phyloP scores from a whole-genome alignment of 2,888 invertebrate species.

The Drosophila glabriapex region DNA sequence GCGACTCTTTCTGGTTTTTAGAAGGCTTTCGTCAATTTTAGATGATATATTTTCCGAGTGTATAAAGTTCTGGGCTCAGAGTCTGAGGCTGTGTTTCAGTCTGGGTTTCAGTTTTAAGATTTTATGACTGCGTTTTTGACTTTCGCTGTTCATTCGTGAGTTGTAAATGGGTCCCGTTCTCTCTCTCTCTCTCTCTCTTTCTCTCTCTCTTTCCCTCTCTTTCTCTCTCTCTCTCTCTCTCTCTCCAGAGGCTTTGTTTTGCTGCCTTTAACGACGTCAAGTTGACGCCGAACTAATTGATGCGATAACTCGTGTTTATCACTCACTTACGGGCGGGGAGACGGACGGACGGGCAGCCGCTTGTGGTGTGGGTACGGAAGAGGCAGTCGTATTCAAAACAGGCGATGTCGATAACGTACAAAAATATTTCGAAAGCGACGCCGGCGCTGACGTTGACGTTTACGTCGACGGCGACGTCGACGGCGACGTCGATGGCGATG shows the following conservation, averaged over 20 bases:
- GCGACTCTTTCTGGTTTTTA: neutral
- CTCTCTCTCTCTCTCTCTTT: constrained; percentile 1
- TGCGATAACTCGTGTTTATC: constrained; percentile 79
- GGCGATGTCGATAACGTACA: constrained; percentile 65
- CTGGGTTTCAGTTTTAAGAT: constrained; percentile 35
- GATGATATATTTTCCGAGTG: neutral
- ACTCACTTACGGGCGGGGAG: constrained; percentile 72
- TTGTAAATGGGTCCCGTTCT: constrained; percentile 5
- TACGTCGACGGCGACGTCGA: neutral
- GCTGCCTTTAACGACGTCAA: constrained; percentile 76
- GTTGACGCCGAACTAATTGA: constrained; percentile 81
- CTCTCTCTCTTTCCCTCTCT: neutral
- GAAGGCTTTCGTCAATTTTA: neutral
- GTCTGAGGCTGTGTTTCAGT: constrained; percentile 6
- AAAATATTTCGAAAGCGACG: constrained; percentile 66
- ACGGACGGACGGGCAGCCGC: constrained; percentile 5
- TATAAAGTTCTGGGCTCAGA: constrained; percentile 11
- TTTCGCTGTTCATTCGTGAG: constrained; percentile 49
- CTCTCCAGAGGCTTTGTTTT: constrained; percentile 38
- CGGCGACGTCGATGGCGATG: neutral
- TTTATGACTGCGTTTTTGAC: constrained; percentile 64
- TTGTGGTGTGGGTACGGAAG: constrained; percentile 17
- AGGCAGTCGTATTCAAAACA: constrained; percentile 51
- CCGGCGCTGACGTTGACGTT: constrained; percentile 14
- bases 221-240: neutral